Evolutionary conservation across 2,888 invertebrate genomes (phyloP).

Genomic region (Apamea monoglypha): DNA sequence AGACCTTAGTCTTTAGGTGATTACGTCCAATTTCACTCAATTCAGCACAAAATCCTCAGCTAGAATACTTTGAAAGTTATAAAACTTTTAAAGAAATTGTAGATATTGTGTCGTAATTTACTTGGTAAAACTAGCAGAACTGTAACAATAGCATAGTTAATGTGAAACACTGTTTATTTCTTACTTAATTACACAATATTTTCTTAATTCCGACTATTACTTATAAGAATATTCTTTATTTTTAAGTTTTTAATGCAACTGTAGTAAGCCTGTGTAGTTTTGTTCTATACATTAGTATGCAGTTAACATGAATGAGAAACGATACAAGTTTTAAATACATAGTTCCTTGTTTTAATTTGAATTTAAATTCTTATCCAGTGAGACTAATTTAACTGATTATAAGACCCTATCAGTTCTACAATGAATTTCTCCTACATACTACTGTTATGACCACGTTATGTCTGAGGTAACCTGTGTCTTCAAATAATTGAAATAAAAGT

Average conservation of each 20-base stretch:
- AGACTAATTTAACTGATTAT: neutral
- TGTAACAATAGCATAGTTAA: constrained; percentile 31
- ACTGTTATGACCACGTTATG: constrained; percentile 15
- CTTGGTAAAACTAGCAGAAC: constrained; percentile 21
- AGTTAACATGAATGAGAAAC: constrained; percentile 2
- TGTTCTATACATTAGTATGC: constrained; percentile 14
- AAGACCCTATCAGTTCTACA: neutral
- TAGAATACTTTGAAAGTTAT: neutral
- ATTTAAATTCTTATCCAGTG: neutral
- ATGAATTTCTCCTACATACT: constrained; percentile 2
- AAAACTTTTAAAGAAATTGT: constrained; percentile 12
- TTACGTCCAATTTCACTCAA: constrained; percentile 7
- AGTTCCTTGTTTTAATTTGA: neutral
- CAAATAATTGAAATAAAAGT: constrained; percentile 53
- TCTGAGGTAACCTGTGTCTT: constrained; percentile 29
- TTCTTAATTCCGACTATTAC: constrained; percentile 69
- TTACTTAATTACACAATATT: constrained; percentile 55
- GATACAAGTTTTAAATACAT: too few relatives aligned
- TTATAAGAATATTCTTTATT: constrained; percentile 57
- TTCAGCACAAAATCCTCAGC: constrained; percentile 19
- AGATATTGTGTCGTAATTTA: constrained; percentile 19
- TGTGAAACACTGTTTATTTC: constrained; percentile 48
- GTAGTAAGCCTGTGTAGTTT: constrained; percentile 19
- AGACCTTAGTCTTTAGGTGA: neutral
- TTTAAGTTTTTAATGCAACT: constrained; percentile 31